A percentile compares a stretch with the other conserved stretches of the same genome.
These are phyloP conservation scores for Coenobita brevimanus DNA, from an alignment of 1,140 invertebrate species.

Conservation along the genomic window DNA sequence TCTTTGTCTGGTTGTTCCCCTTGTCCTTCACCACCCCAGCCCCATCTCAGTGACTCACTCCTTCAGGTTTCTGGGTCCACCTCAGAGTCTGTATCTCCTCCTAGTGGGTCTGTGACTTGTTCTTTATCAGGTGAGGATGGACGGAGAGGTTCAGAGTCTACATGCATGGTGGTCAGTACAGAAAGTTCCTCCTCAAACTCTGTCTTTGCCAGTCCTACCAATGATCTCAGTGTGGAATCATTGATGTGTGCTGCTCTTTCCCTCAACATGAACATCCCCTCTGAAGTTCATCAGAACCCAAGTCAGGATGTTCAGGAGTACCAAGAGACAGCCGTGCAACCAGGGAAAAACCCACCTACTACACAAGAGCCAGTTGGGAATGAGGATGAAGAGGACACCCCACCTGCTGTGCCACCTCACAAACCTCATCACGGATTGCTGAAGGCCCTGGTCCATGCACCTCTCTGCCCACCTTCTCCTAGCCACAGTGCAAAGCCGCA, in stretches of 20 bases:
- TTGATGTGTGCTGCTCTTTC: slow-evolving; percentile 19
- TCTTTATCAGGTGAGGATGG: slow-evolving; percentile 54
- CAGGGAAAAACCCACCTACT: slow-evolving; percentile 74
- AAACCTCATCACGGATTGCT: slow-evolving; percentile 57
- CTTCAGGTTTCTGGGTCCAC: slow-evolving; percentile 50
- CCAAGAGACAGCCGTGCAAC: neutral
- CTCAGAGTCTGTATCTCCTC: slow-evolving; percentile 61
- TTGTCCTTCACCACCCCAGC: slow-evolving; percentile 16
- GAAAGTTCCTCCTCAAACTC: slow-evolving; percentile 71
- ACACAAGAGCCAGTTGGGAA: slow-evolving; percentile 23
- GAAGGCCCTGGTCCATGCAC: slow-evolving; percentile 52
- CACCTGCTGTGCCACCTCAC: slow-evolving; percentile 66
- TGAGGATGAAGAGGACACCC: slow-evolving; percentile 65
- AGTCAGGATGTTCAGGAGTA: neutral
- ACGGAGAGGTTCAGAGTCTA: slow-evolving; percentile 65
- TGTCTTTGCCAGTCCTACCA: slow-evolving; percentile 70
- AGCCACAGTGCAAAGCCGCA: slow-evolving; percentile 84
- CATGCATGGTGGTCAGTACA: slow-evolving; percentile 70
- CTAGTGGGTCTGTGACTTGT: slow-evolving; percentile 45
- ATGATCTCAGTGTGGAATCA: slow-evolving; percentile 45
- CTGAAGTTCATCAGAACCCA: neutral
- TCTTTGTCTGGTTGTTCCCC: slow-evolving; percentile 39
- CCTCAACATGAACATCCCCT: slow-evolving; percentile 43
- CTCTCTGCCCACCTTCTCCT: slow-evolving; percentile 83
- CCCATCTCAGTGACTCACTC: slow-evolving; percentile 3